phyloP scores from a whole-genome alignment of 2,888 invertebrate genomes.

The Cephus pygmeus region DNA sequence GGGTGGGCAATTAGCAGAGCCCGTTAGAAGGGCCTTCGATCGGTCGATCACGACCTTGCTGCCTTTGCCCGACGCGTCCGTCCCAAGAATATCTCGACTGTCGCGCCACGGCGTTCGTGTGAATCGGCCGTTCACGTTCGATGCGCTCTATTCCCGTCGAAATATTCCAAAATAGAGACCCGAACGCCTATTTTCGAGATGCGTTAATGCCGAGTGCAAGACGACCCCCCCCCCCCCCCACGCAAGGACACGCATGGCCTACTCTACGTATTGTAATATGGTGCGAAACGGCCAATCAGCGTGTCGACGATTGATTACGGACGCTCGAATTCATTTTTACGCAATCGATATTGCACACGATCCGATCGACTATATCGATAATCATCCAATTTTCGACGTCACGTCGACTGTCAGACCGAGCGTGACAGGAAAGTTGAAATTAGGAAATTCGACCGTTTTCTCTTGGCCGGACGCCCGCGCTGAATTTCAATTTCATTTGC shows the following conservation, averaged over 20 bases:
- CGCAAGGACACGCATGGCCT: too few species aligned
- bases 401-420: constrained; percentile 17
- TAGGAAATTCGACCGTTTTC: constrained; percentile 22
- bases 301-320: neutral
- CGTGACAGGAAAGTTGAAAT: constrained; percentile 23
- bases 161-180: neutral
- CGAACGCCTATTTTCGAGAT: too few species aligned
- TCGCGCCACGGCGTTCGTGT: neutral
- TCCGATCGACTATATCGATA: neutral
- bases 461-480: neutral
- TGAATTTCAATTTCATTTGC: constrained; percentile 4
- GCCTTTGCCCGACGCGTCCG: neutral
- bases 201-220: too few species aligned
- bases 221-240: too few species aligned
- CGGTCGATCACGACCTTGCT: neutral
- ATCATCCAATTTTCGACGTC: neutral
- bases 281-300: neutral
- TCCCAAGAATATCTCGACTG: neutral
- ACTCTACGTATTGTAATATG: too few species aligned
- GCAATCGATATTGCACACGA: neutral
- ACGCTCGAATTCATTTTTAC: neutral
- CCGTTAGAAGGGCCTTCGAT: neutral
- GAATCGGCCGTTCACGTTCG: neutral
- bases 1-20: neutral
- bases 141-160: neutral